Evolutionary conservation across 2,888 invertebrate genomes (phyloP).

Genomic region (Sacculina carcini): DNA sequence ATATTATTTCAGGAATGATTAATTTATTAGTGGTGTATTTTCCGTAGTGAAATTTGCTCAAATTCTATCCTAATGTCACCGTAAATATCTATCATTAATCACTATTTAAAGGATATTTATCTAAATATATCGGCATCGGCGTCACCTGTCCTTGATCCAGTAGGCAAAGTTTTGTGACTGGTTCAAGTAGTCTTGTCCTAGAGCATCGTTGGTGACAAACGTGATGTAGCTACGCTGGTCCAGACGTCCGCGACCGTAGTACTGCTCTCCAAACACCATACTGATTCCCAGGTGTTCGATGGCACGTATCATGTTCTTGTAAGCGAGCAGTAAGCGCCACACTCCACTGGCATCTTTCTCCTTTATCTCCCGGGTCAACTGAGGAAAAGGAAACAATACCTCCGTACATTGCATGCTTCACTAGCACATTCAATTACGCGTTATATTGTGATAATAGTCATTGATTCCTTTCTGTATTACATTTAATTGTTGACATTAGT

Average conservation of each 20-base stretch:
- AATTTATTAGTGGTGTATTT: too few species aligned
- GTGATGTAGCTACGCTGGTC: slow-evolving; percentile 18
- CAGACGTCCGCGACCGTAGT: slow-evolving; percentile 20
- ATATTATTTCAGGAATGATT: too few species aligned
- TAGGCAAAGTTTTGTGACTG: slow-evolving; percentile 21
- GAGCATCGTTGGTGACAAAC: slow-evolving; percentile 21
- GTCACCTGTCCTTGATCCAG: slow-evolving; percentile 17
- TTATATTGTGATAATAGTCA: too few species aligned
- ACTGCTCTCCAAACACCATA: slow-evolving; percentile 22
- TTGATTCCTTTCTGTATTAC: too few species aligned
- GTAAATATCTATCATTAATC: too few species aligned
- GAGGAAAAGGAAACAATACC: neutral
- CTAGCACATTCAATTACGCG: too few species aligned
- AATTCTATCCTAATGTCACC: too few species aligned
- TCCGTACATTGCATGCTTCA: too few species aligned
- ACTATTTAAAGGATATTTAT: too few species aligned
- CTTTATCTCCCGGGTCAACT: slow-evolving; percentile 11
- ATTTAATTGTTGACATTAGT: too few species aligned
- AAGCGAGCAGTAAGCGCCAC: slow-evolving; percentile 21
- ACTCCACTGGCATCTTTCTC: slow-evolving; percentile 11
- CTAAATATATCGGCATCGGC: too few species aligned
- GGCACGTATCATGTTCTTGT: slow-evolving; percentile 23
- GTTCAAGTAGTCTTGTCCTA: slow-evolving; percentile 22
- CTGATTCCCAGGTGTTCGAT: slow-evolving; percentile 23
- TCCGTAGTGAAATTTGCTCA: too few species aligned